These are phyloP conservation scores for Meandrina meandrites DNA, from an alignment of 92 coral and sea anemone genomes.

Conservation along the genomic window DNA sequence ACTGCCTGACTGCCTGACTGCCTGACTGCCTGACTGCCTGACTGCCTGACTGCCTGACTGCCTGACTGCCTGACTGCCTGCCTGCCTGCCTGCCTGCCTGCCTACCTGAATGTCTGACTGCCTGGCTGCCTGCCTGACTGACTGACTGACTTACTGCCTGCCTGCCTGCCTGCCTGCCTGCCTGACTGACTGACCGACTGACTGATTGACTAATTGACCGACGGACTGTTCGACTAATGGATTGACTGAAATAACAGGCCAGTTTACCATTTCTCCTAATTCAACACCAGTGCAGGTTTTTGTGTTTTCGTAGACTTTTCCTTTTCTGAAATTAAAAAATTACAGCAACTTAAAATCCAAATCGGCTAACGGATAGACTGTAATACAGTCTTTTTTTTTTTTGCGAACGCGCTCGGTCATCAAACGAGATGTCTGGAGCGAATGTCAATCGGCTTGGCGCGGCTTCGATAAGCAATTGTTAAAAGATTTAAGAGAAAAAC, in stretches of 20 bases:
- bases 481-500: too few species aligned
- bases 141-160: not conserved
- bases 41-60: not conserved
- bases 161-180: not conserved
- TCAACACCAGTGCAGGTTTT: conserved; percentile 72
- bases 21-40: too few species aligned
- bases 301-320: conserved; percentile 51
- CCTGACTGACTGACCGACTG: not conserved
- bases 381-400: too few species aligned
- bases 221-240: not conserved
- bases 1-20: too few species aligned
- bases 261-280: conserved; percentile 71
- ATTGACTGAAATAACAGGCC: not conserved
- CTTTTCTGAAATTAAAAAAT: conserved; percentile 55
- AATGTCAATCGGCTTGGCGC: too few species aligned
- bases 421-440: too few species aligned
- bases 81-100: too few species aligned
- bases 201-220: not conserved
- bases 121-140: not conserved
- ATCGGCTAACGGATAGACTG: not conserved
- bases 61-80: not conserved
- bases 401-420: too few species aligned
- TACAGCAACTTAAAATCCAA: too few species aligned
- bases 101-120: not conserved
- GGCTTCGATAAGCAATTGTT: too few species aligned